Evolutionary conservation across 1,140 invertebrate species (phyloP), one percentile per base, ranked within the genome.

Genomic region (Episyrphus balteatus): DNA sequence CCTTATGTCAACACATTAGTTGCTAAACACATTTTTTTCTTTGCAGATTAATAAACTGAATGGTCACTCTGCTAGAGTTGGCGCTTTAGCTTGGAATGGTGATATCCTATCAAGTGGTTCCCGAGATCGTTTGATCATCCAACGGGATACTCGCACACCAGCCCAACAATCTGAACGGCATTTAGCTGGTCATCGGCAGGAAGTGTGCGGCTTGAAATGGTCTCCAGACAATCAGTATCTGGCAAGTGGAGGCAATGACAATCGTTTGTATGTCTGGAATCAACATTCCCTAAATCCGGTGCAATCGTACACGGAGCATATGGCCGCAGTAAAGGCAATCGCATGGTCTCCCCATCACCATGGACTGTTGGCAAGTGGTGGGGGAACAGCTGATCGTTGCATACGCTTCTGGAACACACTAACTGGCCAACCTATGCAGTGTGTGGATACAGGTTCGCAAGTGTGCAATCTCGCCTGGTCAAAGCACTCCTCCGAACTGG

Each of bases 311-410:
- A 92, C 90, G 0, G 92, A 98, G 56, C 97, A 99, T 73, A 75
- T 94, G 58, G 97, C 97, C 1, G 97, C 97, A 0, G 97, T 99
- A 1, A 97, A 97, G 74, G 97, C 97, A 0, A 98, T 99, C 57
- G 95, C 97, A 5, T 99, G 97, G 97, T 98, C 94, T 5, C 95
- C 95, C 0, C 96, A 99, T 73, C 95, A 99, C 71, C 96, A 98
- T 70, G 96, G 97, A 1, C 72, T 99, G 33, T 72, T 99, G 39
- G 96, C 97, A 1, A 94, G 89, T 49, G 97, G 97, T 34, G 95
- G 97, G 26, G 97, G 97, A 15, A 99, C 97, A 0, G 96, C 97
- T 5, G 97, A 99, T 72, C 75, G 92, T n/a, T 93, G 88, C 65
- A 93, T 97, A 44, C 77, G 96, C 5, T 99, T 99, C 72, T 99